Percentiles rank a stretch among this genome's conserved stretches.
Evolutionary conservation across 2,113 vertebrate species (phyloP).

Genomic region (Triplophysa tibetana): DNA sequence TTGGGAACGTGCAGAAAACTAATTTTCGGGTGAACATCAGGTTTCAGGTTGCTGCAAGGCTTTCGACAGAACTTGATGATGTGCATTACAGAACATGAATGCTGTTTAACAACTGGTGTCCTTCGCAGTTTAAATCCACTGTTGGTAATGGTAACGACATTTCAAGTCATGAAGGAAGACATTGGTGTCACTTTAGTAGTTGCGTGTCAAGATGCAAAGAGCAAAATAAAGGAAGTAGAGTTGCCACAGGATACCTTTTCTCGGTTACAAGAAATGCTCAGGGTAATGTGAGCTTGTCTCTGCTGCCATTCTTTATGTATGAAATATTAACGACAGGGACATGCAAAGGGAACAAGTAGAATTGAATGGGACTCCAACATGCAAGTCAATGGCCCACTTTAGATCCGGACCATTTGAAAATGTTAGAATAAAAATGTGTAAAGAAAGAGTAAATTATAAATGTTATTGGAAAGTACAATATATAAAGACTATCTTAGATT

Average conservation of each 20-base stretch:
- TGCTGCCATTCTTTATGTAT: conserved; percentile 58
- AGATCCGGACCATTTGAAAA: background rate
- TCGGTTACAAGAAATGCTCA: conserved; percentile 20
- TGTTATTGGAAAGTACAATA: background rate
- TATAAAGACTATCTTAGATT: background rate
- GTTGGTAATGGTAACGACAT: background rate
- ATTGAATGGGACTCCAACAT: conserved; percentile 54
- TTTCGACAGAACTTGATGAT: background rate
- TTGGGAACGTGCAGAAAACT: too few species aligned
- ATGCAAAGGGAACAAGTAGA: conserved; percentile 40
- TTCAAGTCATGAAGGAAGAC: background rate
- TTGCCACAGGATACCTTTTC: background rate
- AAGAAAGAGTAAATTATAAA: background rate
- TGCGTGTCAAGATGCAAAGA: background rate
- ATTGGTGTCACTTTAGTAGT: background rate
- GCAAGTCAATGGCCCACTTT: conserved; percentile 23
- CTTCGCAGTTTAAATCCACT: background rate
- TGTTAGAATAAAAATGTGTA: background rate
- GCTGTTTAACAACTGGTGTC: background rate
- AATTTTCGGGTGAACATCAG: too few species aligned
- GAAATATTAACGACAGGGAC: conserved; percentile 68
- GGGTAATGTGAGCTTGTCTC: conserved; percentile 61
- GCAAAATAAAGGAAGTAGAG: conserved; percentile 10
- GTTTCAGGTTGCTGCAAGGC: conserved; percentile 5
- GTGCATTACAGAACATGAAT: background rate